A percentile compares a stretch with the other conserved stretches of the same genome.
Evolutionary conservation across 2,888 invertebrate genomes (phyloP).

Genomic region (Scaptomyza caliginosa): DNA sequence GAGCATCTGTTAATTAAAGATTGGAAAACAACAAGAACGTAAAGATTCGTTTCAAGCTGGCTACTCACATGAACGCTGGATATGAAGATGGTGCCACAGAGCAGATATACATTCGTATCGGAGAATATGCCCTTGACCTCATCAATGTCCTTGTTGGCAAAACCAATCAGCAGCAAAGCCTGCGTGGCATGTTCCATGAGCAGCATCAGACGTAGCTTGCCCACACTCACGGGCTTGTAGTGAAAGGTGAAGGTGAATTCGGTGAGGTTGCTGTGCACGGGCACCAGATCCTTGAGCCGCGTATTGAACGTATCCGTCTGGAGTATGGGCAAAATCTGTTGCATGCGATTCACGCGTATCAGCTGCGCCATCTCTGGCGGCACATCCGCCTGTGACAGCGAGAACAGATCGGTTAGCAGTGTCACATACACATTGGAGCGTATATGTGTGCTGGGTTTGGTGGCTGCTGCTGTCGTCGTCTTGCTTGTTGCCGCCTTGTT

Average conservation of each 20-base stretch:
- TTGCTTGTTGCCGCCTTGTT: neutral
- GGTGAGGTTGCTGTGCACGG: constrained; percentile 86
- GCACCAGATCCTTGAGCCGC: constrained; percentile 89
- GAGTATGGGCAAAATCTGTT: constrained; percentile 92
- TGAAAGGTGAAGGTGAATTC: constrained; percentile 88
- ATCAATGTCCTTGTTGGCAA: constrained; percentile 96
- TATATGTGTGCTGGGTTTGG: constrained; percentile 89
- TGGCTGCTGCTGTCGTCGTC: neutral
- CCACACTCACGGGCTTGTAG: constrained; percentile 91
- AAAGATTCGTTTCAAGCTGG: neutral
- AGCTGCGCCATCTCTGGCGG: constrained; percentile 88
- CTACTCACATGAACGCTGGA: constrained; percentile 96
- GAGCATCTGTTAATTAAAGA: constrained; percentile 88
- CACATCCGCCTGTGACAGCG: constrained; percentile 87
- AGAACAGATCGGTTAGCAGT: constrained; percentile 90
- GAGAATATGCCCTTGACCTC: constrained; percentile 98
- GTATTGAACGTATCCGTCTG: constrained; percentile 93
- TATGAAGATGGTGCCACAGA: constrained; percentile 95
- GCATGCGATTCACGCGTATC: constrained; percentile 86
- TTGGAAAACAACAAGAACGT: neutral
- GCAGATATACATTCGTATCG: constrained; percentile 96
- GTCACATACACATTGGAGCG: constrained; percentile 89
- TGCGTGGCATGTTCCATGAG: constrained; percentile 91
- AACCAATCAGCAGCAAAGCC: constrained; percentile 87
- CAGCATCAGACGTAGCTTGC: constrained; percentile 90